Conservation (phyloP, 2,888 invertebrate genomes). For the Hirtodrosophila confusa region DNA sequence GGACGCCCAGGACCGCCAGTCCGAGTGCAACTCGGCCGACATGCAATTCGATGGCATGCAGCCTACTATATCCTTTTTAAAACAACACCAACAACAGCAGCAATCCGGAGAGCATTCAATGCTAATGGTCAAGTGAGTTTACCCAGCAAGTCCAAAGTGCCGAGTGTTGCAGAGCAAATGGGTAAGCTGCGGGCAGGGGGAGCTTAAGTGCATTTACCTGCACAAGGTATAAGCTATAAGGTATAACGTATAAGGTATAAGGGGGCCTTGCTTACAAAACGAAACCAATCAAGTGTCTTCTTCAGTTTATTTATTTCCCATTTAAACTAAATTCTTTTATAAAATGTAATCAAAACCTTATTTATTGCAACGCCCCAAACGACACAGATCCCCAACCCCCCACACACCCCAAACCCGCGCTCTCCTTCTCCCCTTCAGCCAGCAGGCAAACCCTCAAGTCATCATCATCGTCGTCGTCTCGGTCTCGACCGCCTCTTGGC, state of each 20-base stretch:
- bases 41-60: constrained; percentile 96
- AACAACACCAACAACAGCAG: constrained; percentile 78
- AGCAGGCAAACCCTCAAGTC: constrained; percentile 44
- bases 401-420: constrained; percentile 14
- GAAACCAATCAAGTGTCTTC: constrained; percentile 83
- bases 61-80: constrained; percentile 98
- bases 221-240: too few species aligned
- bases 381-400: constrained; percentile 8
- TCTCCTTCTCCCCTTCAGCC: neutral
- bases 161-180: constrained; percentile 34
- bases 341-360: constrained; percentile 82
- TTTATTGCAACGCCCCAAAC: constrained; percentile 63
- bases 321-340: constrained; percentile 77
- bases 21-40: constrained; percentile 95
- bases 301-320: constrained; percentile 76
- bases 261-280: constrained; percentile 67
- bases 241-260: neutral
- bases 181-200: constrained; percentile 11
- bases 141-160: constrained; percentile 41
- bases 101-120: constrained; percentile 34
- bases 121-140: constrained; percentile 73
- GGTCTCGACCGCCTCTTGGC: constrained; percentile 60
- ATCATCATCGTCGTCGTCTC: constrained; percentile 55
- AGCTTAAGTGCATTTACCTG: constrained; percentile 54
- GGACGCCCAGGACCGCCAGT: constrained; percentile 93